Evolutionary conservation across 2,797 vertebrate genomes (phyloP), one percentile per base, ranked within the genome.

Genomic region (Martes flavigula): DNA sequence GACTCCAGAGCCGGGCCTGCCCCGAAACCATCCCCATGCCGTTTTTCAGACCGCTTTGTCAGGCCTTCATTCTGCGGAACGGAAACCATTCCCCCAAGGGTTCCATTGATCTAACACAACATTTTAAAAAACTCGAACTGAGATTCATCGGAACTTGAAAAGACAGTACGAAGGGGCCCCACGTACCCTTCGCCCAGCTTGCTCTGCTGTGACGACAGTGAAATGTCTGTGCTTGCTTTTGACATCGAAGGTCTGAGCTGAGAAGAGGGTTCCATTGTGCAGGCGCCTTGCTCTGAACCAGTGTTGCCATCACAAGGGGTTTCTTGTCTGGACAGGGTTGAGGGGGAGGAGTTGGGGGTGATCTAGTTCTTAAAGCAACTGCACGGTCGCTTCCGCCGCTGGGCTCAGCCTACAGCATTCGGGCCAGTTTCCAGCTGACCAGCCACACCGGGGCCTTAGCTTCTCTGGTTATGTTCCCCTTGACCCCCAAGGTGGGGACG

Each of bases 271-370:
- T 66, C 0, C 25, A 48, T 2, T 0, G 46, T 58, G 21, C 5
- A 1, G 32, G 46, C 27, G 8, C n/a, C n/a, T 35, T 1, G 18
- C 62, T 21, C 38, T 4, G 27, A 20, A 35, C 13, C 27, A 2
- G 21, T 6, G 81, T 18, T 5, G 17, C 10, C 43, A 0, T 11
- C 30, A 30, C 0, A 2, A 9, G 62, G 54, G 32, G 10, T 23
- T 43, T 82, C 73, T 72, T 20, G 51, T n/a, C 81, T 35, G 0
- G 1, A 13, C 2, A 2, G 30, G 60, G 5, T 5, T 27, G 23
- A 10, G 0, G 5, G 27, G 30, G 13, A 30, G 27, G 30, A 18
- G 17, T 1, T 0, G 51, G 5, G 30, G 15, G 14, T 9, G 1
- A 35, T 51, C 46, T 3, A 3, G 1, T 51, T 56, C 58, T 60